A percentile compares a stretch with the other conserved stretches of the same genome.
These are phyloP conservation scores for Epinephelus malabaricus DNA, from an alignment of 2,797 vertebrate genomes.

Conservation along the genomic window DNA sequence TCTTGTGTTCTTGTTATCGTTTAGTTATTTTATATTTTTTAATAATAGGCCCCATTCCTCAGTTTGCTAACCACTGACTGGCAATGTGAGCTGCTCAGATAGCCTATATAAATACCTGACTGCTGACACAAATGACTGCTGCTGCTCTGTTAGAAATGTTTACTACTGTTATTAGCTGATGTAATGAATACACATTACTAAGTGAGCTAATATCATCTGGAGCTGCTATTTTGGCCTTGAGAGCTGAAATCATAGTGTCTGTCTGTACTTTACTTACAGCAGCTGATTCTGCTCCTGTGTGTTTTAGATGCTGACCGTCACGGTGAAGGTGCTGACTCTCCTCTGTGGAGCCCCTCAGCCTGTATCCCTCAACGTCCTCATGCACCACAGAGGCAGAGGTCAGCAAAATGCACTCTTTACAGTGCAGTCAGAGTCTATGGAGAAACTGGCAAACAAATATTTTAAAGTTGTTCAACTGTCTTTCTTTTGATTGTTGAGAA, in stretches of 20 bases:
- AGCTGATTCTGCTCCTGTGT: conserved; percentile 14
- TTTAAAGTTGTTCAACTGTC: neutral
- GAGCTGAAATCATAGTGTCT: neutral
- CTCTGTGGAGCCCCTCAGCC: conserved; percentile 23
- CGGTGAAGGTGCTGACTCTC: conserved; percentile 32
- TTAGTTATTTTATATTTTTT: neutral
- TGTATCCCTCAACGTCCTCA: conserved; percentile 1
- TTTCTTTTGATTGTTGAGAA: conserved; percentile 7
- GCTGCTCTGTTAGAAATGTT: conserved; percentile 11
- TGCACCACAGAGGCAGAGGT: conserved; percentile 30
- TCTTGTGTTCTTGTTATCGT: too few species aligned
- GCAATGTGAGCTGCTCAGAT: neutral
- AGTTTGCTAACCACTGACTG: neutral
- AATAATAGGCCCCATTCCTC: neutral
- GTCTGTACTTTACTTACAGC: conserved; percentile 6
- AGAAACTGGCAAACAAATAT: neutral
- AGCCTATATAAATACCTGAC: neutral
- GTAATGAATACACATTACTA: neutral
- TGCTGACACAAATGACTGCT: conserved; percentile 9
- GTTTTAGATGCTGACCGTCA: conserved; percentile 41
- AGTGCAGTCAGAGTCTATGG: too few species aligned
- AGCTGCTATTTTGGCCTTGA: neutral
- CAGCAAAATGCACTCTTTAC: conserved; percentile 20
- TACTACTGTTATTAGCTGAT: neutral
- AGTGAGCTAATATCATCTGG: neutral